These are phyloP conservation scores for Oryzias curvinotus DNA, from an alignment of 2,113 vertebrate species.

Conservation along the genomic window DNA sequence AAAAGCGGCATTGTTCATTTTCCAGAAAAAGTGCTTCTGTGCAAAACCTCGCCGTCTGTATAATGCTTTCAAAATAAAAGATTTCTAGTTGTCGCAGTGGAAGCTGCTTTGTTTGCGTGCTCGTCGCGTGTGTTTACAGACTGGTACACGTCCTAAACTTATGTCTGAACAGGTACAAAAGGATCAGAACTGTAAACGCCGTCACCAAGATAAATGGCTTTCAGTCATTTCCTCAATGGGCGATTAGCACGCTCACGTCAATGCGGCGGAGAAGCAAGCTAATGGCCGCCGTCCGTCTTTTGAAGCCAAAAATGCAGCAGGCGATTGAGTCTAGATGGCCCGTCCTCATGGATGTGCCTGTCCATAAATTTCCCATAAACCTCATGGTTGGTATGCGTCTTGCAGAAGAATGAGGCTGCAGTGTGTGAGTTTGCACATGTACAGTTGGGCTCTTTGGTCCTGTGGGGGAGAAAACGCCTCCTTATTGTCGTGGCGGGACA, in stretches of 20 bases:
- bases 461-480: conserved; percentile 21
- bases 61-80: no score
- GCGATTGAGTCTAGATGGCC: conserved; percentile 54
- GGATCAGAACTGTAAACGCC: no score
- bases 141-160: no score
- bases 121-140: no score
- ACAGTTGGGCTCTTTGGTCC: conserved; percentile 16
- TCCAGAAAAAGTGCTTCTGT: neutral
- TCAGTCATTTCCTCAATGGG: no score
- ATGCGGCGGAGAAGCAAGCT: neutral
- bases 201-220: no score
- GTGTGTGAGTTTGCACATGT: conserved; percentile 1
- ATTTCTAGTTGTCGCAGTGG: no score
- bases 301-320: conserved; percentile 38
- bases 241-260: no score
- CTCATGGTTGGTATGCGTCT: conserved; percentile 33
- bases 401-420: conserved; percentile 28
- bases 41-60: neutral
- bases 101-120: no score
- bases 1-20: conserved; percentile 2
- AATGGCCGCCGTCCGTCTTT: conserved; percentile 33
- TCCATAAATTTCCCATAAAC: conserved; percentile 56
- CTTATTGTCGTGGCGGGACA: conserved; percentile 50
- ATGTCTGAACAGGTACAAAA: no score
- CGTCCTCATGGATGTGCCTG: conserved; percentile 27